Conservation (phyloP, 2,888 invertebrate genomes). For the Stenoptilia bipunctidactyla region DNA sequence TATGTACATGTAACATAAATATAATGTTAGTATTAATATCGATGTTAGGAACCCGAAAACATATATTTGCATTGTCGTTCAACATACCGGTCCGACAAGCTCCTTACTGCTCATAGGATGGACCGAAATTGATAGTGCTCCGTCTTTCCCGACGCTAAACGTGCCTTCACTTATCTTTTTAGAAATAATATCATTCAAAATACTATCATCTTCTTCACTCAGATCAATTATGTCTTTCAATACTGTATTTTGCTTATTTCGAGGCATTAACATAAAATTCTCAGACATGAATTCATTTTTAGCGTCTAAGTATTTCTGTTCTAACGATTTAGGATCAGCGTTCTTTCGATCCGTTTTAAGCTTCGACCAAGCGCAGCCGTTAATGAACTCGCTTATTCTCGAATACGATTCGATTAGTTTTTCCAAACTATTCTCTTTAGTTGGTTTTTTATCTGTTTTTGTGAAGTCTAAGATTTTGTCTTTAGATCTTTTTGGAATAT, state of each 20-base stretch:
- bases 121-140: constrained; percentile 55
- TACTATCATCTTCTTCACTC: constrained; percentile 46
- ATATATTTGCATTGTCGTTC: constrained; percentile 7
- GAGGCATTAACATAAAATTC: constrained; percentile 56
- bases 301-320: constrained; percentile 56
- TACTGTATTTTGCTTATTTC: constrained; percentile 38
- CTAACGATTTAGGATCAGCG: constrained; percentile 45
- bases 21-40: too few species aligned
- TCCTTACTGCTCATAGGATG: constrained; percentile 40
- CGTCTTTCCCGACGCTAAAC: constrained; percentile 52
- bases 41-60: constrained; percentile 3
- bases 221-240: constrained; percentile 52
- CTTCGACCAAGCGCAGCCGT: constrained; percentile 63
- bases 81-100: constrained; percentile 45
- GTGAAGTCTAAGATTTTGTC: constrained; percentile 42
- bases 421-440: constrained; percentile 49
- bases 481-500: constrained; percentile 46
- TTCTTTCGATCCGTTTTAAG: constrained; percentile 33
- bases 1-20: too few species aligned
- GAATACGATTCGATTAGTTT: constrained; percentile 58
- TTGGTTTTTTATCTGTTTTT: constrained; percentile 30
- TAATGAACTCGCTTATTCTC: constrained; percentile 58
- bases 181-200: constrained; percentile 39
- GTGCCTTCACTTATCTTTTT: constrained; percentile 49
- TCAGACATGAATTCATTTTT: constrained; percentile 65